Evolutionary conservation across 1,140 invertebrate species (phyloP), one percentile per base, ranked within the genome.

Genomic region (Aphidius gifuensis): DNA sequence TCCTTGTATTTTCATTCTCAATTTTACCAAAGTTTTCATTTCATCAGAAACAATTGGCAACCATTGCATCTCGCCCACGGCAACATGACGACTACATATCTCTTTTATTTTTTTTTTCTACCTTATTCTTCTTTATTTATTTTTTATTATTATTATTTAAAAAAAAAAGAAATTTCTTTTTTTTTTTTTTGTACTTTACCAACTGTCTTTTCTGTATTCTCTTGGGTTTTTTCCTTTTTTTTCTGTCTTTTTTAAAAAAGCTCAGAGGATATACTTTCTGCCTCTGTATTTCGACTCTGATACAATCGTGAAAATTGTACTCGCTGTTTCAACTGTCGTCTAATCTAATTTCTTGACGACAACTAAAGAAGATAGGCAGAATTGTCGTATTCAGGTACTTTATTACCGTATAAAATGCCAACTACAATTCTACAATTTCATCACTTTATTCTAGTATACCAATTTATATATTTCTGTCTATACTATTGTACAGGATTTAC

Each of bases 231-330:
- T 16, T 16, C 1, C 16, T 42, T 55, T 40, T 40, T 9, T 42
- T 55, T 39, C 53, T 9, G 8, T 53, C 50, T 23, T 55, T 40
- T 55, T 32, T 16, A 40, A 9, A 43, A 55, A 40, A 43, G 39
- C 23, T 32, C 23, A 32, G 23, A 32, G 53, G 43, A 55, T 55
- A 55, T 42, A 55, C 38, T 40, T 38, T 8, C 23, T 32, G 23
- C 23, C 23, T 32, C 23, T 32, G 23, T 32, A 43, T 40, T 7
- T 43, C 43, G 66, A 44, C 44, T 21, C 54, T 62, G 66, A 70
- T 70, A 61, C 47, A 71, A 70, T 70, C 70, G 54, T 61, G 67
- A 69, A 69, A 71, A 71, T 71, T 71, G 69, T 69, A 65, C 69
- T 71, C 69, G 68, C 66, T 62, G 61, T 66, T 71, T 69, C 70